A percentile compares a stretch with the other conserved stretches of the same genome.
Evolutionary conservation across 2,797 vertebrate species (phyloP).

Genomic region (Cryptoblepharus egeriae): DNA sequence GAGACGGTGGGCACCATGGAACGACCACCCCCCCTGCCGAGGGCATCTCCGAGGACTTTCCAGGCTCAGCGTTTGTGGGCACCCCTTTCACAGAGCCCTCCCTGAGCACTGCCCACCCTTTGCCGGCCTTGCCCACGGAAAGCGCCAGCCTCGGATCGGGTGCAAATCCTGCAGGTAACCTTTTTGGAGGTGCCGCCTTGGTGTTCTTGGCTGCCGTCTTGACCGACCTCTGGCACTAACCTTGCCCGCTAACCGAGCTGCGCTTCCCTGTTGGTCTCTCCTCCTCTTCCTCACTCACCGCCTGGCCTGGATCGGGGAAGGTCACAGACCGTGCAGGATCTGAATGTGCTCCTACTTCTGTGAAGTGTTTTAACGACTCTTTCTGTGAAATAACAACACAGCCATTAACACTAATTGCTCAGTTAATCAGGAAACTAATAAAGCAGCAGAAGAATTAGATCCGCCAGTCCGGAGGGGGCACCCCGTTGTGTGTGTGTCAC

Average conservation of each 20-base stretch:
- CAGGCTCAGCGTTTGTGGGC: conserved; percentile 53
- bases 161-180: conserved; percentile 77
- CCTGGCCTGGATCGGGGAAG: conserved; percentile 55
- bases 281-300: conserved; percentile 15
- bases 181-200: conserved; percentile 16
- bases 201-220: conserved; percentile 57
- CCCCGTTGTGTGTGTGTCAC: conserved; percentile 42
- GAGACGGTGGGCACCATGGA: conserved; percentile 28
- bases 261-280: background rate
- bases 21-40: conserved; percentile 40
- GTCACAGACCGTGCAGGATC: conserved; percentile 52
- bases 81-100: conserved; percentile 30
- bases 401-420: conserved; percentile 62
- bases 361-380: conserved; percentile 83
- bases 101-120: conserved; percentile 54
- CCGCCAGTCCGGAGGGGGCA: conserved; percentile 48
- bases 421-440: too few relatives aligned
- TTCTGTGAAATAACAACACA: conserved; percentile 75
- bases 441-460: too few relatives aligned
- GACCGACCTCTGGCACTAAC: conserved; percentile 57
- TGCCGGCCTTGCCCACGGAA: conserved; percentile 81
- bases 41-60: conserved; percentile 59
- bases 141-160: conserved; percentile 81
- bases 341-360: conserved; percentile 80
- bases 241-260: background rate